Evolutionary conservation across 2,888 invertebrate species (phyloP).

Genomic region (Heliconius ismenius): DNA sequence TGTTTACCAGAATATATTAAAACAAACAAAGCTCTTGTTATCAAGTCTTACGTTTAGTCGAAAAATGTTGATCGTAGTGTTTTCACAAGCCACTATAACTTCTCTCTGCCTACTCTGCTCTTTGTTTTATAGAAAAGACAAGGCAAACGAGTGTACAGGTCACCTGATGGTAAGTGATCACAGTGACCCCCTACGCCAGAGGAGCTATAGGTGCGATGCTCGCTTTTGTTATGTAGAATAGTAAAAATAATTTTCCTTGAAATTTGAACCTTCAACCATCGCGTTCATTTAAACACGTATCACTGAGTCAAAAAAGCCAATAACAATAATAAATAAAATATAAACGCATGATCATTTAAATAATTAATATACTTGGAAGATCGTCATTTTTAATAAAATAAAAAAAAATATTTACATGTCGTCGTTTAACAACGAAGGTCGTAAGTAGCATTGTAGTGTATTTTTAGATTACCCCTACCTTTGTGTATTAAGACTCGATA

Average conservation of each 20-base stretch:
- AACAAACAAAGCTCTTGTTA: too few relatives aligned
- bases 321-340: not conserved
- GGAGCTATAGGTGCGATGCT: too few relatives aligned
- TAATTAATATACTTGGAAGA: constrained; percentile 4
- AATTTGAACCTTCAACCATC: not conserved
- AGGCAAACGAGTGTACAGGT: too few relatives aligned
- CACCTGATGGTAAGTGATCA: too few relatives aligned
- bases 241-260: not conserved
- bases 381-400: constrained; percentile 5
- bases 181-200: too few relatives aligned
- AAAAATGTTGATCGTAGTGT: too few relatives aligned
- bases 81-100: too few relatives aligned
- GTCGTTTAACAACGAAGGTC: constrained; percentile 7
- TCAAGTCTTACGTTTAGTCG: too few relatives aligned
- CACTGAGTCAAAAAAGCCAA: not conserved
- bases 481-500: constrained; percentile 33
- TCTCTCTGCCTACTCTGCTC: too few relatives aligned
- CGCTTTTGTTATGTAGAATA: too few relatives aligned
- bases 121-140: too few relatives aligned
- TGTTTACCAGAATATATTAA: too few relatives aligned
- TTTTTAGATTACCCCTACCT: constrained; percentile 2
- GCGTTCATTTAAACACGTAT: not conserved
- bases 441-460: constrained; percentile 15
- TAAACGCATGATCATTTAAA: constrained; percentile 3
- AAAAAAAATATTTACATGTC: constrained; percentile 1